Evolutionary conservation across 2,113 vertebrate genomes (phyloP).

Genomic region (Megaleporinus macrocephalus): DNA sequence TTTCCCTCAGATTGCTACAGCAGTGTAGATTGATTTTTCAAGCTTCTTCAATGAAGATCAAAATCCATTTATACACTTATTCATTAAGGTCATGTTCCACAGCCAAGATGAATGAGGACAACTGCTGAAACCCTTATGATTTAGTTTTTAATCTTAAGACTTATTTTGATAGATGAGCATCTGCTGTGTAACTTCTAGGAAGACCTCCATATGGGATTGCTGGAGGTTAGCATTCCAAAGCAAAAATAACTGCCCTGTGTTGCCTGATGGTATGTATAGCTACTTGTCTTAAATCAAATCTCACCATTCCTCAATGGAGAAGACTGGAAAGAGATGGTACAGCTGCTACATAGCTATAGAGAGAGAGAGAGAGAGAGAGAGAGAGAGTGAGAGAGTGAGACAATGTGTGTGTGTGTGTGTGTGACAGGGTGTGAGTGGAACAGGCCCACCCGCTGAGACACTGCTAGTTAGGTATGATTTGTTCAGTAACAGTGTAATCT

Average conservation of each 20-base stretch:
- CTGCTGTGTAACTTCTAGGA: too few relatives aligned
- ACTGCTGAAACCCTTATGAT: too few relatives aligned
- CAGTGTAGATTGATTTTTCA: neutral
- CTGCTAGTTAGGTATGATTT: conserved; percentile 24
- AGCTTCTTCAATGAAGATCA: neutral
- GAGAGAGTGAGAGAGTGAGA: neutral
- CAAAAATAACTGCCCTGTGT: neutral
- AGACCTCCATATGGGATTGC: too few relatives aligned
- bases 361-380: neutral
- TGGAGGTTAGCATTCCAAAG: neutral
- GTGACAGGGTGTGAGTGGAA: conserved; percentile 26
- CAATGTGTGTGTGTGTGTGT: too few relatives aligned
- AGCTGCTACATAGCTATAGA: neutral
- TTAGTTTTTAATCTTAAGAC: too few relatives aligned
- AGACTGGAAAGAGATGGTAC: neutral
- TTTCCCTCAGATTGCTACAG: too few relatives aligned
- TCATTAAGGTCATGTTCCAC: too few relatives aligned
- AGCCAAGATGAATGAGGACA: too few relatives aligned
- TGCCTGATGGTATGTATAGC: neutral
- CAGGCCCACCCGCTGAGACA: conserved; percentile 33
- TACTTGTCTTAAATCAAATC: neutral
- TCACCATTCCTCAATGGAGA: neutral
- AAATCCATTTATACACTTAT: neutral
- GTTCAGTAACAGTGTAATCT: conserved; percentile 42
- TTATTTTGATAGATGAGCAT: too few relatives aligned